Conservation (phyloP, 2,113 vertebrate species). For the Gymnorhina tibicen region DNA sequence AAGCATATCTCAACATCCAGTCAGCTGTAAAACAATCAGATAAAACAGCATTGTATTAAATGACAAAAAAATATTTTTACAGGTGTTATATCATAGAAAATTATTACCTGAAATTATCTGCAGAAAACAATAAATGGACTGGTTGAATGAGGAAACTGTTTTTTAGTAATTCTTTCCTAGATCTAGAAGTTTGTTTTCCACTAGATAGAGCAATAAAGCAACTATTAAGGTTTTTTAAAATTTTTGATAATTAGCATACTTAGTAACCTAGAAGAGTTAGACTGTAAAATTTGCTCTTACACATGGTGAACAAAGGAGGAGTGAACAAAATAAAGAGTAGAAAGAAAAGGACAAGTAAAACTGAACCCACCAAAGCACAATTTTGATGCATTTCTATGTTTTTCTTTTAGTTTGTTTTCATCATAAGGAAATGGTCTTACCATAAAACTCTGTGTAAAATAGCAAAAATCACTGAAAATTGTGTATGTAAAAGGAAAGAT, state of each 20-base stretch:
- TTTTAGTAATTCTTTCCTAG: background rate
- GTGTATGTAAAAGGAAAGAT: background rate
- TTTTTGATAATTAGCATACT: background rate
- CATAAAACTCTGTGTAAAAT: background rate
- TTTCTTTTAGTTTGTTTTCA: background rate
- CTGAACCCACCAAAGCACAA: background rate
- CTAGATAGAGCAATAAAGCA: background rate
- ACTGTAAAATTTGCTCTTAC: background rate
- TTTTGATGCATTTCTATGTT: background rate
- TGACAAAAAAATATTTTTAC: background rate
- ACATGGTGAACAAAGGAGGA: background rate
- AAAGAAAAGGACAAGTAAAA: background rate
- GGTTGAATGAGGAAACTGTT: background rate
- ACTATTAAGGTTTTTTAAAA: fast-evolving
- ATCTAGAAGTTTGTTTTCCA: background rate
- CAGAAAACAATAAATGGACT: background rate
- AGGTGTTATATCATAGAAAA: background rate
- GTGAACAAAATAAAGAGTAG: background rate
- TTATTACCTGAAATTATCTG: background rate
- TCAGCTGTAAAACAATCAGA: background rate
- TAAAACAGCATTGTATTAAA: background rate
- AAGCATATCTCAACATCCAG: background rate
- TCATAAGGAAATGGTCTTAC: background rate
- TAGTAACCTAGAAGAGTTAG: background rate
- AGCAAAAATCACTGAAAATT: background rate